Conservation (phyloP, 2,888 invertebrate species). For the Graphium colonna region DNA sequence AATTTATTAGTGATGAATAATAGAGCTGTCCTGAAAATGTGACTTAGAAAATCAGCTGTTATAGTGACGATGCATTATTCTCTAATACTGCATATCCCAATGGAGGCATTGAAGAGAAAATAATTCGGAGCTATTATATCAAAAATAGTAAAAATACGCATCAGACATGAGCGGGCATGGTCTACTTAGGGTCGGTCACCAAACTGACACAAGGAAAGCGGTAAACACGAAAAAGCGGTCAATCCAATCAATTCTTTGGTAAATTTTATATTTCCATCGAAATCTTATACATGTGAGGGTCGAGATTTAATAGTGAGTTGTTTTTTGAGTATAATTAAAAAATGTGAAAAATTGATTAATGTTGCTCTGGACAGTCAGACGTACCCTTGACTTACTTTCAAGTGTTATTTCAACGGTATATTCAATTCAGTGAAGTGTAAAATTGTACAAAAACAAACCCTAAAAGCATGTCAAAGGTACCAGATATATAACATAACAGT, state of each 20-base stretch:
- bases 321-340: constrained; percentile 76
- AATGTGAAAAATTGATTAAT: constrained; percentile 48
- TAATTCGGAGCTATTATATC: constrained; percentile 72
- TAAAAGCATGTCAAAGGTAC: constrained; percentile 54
- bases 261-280: constrained; percentile 64
- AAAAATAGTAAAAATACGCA: constrained; percentile 70
- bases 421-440: background rate
- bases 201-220: constrained; percentile 82
- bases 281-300: constrained; percentile 47
- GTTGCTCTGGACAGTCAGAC: constrained; percentile 37
- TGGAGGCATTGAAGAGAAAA: constrained; percentile 76
- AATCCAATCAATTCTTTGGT: constrained; percentile 77
- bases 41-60: constrained; percentile 78
- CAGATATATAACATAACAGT: constrained; percentile 41
- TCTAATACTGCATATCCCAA: constrained; percentile 78
- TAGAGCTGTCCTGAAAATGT: constrained; percentile 78
- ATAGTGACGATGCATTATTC: constrained; percentile 79
- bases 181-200: constrained; percentile 79
- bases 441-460: constrained; percentile 3
- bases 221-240: constrained; percentile 82
- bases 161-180: constrained; percentile 78
- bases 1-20: constrained; percentile 75
- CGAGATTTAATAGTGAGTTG: constrained; percentile 69
- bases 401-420: constrained; percentile 14
- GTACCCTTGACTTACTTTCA: constrained; percentile 53